A percentile compares a stretch with the other conserved stretches of the same genome.
phyloP scores from a whole-genome alignment of 2,113 vertebrate genomes.

The Uria lomvia region DNA sequence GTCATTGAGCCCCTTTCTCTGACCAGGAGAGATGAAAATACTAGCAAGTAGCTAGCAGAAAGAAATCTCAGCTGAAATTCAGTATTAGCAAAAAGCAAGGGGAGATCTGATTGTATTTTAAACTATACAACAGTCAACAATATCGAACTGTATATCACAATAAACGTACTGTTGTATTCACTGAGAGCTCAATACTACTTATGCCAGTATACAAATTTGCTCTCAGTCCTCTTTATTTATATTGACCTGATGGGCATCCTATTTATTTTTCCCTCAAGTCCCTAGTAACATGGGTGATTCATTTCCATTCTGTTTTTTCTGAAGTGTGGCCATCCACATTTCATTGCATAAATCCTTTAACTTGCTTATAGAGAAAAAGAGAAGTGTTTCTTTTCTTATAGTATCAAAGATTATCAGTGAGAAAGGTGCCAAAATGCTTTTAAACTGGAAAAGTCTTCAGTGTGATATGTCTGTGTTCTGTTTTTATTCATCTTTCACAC shows the following conservation, averaged over 20 bases:
- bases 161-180: background rate
- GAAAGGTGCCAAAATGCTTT: background rate
- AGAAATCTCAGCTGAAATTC: background rate
- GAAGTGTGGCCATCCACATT: background rate
- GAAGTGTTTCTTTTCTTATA: background rate
- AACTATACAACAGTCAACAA: background rate
- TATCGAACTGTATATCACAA: background rate
- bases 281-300: background rate
- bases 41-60: background rate
- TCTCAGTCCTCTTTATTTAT: background rate
- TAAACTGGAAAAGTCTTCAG: background rate
- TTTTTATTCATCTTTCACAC: constrained; percentile 18
- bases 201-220: background rate
- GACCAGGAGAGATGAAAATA: background rate
- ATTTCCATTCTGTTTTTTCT: background rate
- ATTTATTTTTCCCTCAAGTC: background rate
- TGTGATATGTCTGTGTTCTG: background rate
- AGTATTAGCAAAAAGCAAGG: background rate
- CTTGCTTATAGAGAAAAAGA: background rate
- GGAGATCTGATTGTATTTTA: background rate
- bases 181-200: background rate
- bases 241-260: background rate
- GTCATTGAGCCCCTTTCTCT: background rate
- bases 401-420: background rate
- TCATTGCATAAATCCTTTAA: background rate